phyloP scores from a whole-genome alignment of 2,797 vertebrate species.

The Aphelocoma californica region DNA sequence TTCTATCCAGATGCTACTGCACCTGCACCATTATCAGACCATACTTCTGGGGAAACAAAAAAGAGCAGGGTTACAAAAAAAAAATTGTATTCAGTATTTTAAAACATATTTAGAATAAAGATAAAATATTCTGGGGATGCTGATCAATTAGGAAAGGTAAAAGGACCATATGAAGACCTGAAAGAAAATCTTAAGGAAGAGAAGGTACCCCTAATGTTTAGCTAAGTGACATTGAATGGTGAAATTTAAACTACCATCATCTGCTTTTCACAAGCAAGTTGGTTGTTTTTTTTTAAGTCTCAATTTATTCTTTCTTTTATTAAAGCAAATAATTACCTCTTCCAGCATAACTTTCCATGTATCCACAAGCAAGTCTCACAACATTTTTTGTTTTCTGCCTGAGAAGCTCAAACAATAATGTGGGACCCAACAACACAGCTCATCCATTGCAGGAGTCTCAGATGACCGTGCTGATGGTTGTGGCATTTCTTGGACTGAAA shows the following conservation, averaged over 20 bases:
- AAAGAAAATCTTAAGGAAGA: neutral
- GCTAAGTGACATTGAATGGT: neutral
- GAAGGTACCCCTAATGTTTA: neutral
- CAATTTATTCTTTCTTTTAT: neutral
- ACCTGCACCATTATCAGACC: neutral
- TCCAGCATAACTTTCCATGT: neutral
- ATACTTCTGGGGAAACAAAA: neutral
- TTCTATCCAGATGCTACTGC: neutral
- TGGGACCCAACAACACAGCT: neutral
- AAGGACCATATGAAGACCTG: neutral
- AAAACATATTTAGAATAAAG: neutral
- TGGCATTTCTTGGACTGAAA: constrained; percentile 26
- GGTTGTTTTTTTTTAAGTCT: neutral
- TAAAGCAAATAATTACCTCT: neutral
- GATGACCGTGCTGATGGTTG: neutral
- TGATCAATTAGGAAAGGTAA: neutral
- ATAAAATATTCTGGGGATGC: neutral
- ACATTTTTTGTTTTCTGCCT: neutral
- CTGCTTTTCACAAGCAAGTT: neutral
- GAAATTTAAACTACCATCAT: neutral
- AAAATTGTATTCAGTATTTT: neutral
- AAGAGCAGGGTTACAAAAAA: neutral
- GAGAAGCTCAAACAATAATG: neutral
- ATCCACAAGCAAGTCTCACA: neutral
- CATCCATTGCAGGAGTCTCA: neutral